Percentiles rank a stretch among this genome's conserved stretches.
Conservation (phyloP, 1,140 invertebrate genomes). For the Drosophila nigrodunni region DNA sequence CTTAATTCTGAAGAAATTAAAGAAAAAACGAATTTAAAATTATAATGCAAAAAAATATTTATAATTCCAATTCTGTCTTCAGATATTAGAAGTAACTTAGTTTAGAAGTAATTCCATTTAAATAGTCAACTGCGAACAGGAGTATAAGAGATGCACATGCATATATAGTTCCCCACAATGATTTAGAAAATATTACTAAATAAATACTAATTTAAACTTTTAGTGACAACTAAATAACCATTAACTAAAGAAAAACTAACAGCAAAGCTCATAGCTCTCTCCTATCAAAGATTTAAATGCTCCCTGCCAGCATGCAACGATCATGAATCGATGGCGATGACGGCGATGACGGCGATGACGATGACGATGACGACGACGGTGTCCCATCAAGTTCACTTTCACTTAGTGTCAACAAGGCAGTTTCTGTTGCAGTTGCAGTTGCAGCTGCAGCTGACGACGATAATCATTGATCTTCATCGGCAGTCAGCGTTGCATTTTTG, state of each 20-base stretch:
- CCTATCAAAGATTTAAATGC: constrained; percentile 9
- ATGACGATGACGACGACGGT: constrained; percentile 21
- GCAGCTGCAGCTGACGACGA: constrained; percentile 63
- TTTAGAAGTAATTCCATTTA: no score
- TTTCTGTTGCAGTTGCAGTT: constrained; percentile 39
- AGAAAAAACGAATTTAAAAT: no score
- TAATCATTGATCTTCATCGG: constrained; percentile 84
- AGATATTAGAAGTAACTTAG: no score
- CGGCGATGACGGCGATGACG: constrained; percentile 15
- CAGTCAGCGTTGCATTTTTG: constrained; percentile 34
- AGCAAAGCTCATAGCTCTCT: neutral
- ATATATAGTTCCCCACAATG: no score
- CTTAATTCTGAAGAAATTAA: no score
- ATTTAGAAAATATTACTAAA: no score
- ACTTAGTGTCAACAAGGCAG: constrained; percentile 75
- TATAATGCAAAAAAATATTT: no score
- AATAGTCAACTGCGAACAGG: no score
- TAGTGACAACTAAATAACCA: neutral
- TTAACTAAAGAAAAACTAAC: neutral
- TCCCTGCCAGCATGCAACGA: constrained; percentile 20
- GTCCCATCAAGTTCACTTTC: constrained; percentile 81
- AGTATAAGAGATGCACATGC: no score
- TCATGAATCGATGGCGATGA: constrained; percentile 19
- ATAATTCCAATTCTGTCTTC: no score
- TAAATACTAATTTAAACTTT: neutral